phyloP scores from a whole-genome alignment of 1,140 invertebrate genomes.

The Drosophila ananassae region DNA sequence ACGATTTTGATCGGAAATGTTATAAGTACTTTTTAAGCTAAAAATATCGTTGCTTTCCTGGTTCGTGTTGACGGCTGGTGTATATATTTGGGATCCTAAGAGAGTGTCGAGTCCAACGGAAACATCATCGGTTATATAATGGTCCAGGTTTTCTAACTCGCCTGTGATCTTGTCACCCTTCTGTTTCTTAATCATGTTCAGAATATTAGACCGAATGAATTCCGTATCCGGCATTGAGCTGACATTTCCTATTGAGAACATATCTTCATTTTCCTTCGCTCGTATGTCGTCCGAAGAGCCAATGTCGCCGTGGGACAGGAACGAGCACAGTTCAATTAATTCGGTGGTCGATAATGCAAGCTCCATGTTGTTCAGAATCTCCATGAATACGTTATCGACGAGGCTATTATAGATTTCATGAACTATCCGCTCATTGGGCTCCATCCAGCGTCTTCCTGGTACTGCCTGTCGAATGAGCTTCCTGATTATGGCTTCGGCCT shows the following conservation, averaged over 20 bases:
- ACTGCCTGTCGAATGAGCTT: conserved; percentile 68
- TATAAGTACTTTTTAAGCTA: conserved; percentile 21
- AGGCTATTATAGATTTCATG: conserved; percentile 51
- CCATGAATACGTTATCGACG: conserved; percentile 47
- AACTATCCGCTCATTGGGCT: conserved; percentile 52
- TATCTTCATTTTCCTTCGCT: background rate
- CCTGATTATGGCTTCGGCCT: conserved; percentile 58
- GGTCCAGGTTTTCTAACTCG: conserved; percentile 5
- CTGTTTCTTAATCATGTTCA: conserved; percentile 36
- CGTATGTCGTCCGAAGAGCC: conserved; percentile 25
- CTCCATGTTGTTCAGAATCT: conserved; percentile 20
- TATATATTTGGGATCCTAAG: background rate
- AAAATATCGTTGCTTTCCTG: conserved; percentile 2
- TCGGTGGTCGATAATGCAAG: background rate
- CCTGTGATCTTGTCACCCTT: conserved; percentile 47
- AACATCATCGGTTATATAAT: background rate
- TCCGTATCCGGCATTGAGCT: background rate
- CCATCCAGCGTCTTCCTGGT: conserved; percentile 70
- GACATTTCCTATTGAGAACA: background rate
- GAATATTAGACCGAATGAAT: conserved; percentile 13
- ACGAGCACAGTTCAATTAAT: background rate
- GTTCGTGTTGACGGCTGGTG: background rate
- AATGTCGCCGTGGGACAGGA: background rate
- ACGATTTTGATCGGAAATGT: conserved; percentile 6
- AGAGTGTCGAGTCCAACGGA: background rate